Percentiles rank a stretch among this genome's conserved stretches.
Evolutionary conservation across 2,888 invertebrate species (phyloP).

Genomic region (Lissocephala sabroskyi): DNA sequence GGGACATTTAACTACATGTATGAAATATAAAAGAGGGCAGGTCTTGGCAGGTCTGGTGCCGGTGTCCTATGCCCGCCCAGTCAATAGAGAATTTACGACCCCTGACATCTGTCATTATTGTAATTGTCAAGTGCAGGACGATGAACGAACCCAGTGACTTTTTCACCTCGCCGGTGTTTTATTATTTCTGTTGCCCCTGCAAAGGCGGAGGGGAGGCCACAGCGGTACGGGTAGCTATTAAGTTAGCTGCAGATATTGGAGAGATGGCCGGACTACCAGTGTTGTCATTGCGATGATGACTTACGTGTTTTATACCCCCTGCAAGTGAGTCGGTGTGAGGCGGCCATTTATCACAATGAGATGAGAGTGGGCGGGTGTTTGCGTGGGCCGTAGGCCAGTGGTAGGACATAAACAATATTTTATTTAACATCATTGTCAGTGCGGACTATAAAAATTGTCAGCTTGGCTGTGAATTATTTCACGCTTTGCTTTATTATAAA

Average conservation of each 20-base stretch:
- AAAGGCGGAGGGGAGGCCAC: background rate
- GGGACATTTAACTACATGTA: too few relatives aligned
- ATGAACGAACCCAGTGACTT: background rate
- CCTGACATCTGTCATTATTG: constrained; percentile 56
- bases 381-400: background rate
- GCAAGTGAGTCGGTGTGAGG: constrained; percentile 43
- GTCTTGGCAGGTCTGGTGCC: too few relatives aligned
- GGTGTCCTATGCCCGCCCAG: too few relatives aligned
- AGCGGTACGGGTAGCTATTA: constrained; percentile 6
- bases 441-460: constrained; percentile 62
- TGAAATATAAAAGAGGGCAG: too few relatives aligned
- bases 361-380: background rate
- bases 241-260: background rate
- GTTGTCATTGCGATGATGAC: constrained; percentile 1
- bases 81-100: constrained; percentile 10
- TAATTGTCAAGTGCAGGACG: constrained; percentile 30
- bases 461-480: constrained; percentile 62
- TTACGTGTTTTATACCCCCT: constrained; percentile 8
- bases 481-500: constrained; percentile 66
- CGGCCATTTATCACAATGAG: too few relatives aligned
- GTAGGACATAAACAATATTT: constrained; percentile 60
- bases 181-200: too few relatives aligned
- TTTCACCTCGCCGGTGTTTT: background rate
- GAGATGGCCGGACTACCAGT: background rate
- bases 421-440: constrained; percentile 61